Evolutionary conservation across 2,113 vertebrate genomes (phyloP).

Genomic region (Oceanodroma tethys): DNA sequence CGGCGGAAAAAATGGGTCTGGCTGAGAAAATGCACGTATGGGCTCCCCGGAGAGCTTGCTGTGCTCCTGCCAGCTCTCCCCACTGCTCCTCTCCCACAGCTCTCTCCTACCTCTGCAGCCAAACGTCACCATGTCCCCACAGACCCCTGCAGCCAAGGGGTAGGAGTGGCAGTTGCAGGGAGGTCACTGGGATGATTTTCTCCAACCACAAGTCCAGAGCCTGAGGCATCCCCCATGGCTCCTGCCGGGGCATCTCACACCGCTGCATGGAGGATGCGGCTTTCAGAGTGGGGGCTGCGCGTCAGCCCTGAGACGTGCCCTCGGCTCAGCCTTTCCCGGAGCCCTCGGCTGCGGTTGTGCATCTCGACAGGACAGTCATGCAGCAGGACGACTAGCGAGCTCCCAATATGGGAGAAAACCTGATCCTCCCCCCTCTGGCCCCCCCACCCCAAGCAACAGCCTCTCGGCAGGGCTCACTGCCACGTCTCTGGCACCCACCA

Average conservation of each 20-base stretch:
- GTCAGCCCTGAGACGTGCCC: background rate
- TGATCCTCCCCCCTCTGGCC: too few relatives aligned
- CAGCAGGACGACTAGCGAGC: background rate
- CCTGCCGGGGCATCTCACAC: background rate
- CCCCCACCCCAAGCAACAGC: background rate
- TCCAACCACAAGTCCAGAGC: background rate
- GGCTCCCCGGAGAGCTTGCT: background rate
- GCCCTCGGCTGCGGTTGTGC: background rate
- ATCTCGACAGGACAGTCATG: background rate
- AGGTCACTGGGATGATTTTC: background rate
- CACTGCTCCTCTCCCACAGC: background rate
- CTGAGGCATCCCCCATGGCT: background rate
- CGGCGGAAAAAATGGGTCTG: background rate
- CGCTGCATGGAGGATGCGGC: background rate
- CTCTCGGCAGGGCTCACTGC: background rate
- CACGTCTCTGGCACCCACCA: background rate
- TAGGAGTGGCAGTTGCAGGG: background rate
- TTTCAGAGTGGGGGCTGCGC: background rate
- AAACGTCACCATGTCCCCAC: background rate
- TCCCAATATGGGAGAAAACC: background rate
- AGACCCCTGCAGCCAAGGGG: background rate
- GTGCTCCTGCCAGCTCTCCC: background rate
- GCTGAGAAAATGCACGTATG: accelerated
- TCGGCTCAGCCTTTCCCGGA: background rate
- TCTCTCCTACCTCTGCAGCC: background rate